A percentile compares a stretch with the other conserved stretches of the same genome.
Conservation (phyloP, 2,888 invertebrate species). For the Malthinus seriepunctatus region DNA sequence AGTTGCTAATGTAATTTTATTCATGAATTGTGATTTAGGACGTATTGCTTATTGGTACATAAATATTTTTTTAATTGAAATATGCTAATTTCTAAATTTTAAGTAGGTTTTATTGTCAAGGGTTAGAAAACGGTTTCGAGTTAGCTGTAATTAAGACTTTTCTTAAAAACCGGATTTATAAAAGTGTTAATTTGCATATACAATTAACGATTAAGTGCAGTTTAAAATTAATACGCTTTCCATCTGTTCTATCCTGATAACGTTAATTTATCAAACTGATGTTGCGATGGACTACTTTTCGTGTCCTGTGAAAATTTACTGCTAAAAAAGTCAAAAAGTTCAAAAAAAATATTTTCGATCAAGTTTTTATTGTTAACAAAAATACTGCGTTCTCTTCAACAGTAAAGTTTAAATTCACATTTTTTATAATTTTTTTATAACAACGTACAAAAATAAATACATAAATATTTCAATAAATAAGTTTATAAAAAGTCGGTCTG, state of each 20-base stretch:
- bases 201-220: not conserved
- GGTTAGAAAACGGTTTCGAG: not conserved
- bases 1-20: not conserved
- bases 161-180: too few relatives aligned
- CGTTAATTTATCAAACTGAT: not conserved
- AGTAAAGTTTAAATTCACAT: not conserved
- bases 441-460: conserved; percentile 6
- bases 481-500: not conserved
- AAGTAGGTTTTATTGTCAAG: not conserved
- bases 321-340: too few relatives aligned
- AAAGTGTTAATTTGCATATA: not conserved
- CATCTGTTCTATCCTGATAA: not conserved
- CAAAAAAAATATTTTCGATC: not conserved
- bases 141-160: not conserved
- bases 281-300: not conserved
- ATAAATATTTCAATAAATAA: conserved; percentile 15
- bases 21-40: not conserved
- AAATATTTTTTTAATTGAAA: not conserved
- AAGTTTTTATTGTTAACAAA: conserved; percentile 14
- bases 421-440: conserved; percentile 8
- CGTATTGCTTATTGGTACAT: not conserved
- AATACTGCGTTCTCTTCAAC: conserved; percentile 9
- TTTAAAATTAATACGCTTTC: not conserved
- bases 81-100: too few relatives aligned
- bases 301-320: not conserved